A percentile compares a stretch with the other conserved stretches of the same genome.
phyloP scores from a whole-genome alignment of 1,140 invertebrate species.

The Pectinophora gossypiella region DNA sequence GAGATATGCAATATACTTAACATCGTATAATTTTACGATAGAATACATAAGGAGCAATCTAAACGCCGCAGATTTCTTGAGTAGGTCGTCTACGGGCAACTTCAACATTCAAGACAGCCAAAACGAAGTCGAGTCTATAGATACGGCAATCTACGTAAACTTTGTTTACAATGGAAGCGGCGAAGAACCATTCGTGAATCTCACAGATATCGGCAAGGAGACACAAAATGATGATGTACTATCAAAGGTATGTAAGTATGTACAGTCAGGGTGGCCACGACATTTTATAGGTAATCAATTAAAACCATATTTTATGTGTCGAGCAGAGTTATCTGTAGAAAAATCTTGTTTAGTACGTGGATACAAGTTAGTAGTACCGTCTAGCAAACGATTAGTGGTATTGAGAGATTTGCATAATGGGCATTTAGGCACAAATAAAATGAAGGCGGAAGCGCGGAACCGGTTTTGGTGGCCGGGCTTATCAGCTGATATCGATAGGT shows the following conservation, averaged over 20 bases:
- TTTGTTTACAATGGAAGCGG: conserved; percentile 1
- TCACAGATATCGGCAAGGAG: not conserved
- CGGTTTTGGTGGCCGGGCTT: conserved; percentile 65
- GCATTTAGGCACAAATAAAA: conserved; percentile 60
- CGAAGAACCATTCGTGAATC: not conserved
- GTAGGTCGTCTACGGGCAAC: not conserved
- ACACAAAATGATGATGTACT: not conserved
- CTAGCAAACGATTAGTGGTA: not conserved
- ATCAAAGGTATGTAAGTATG: not conserved
- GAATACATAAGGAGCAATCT: conserved; percentile 12
- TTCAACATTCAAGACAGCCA: not conserved
- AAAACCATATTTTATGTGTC: not conserved
- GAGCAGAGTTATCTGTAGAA: not conserved
- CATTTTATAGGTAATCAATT: not conserved
- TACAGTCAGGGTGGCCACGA: not conserved
- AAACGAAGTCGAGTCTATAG: not conserved
- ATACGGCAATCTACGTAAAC: not conserved
- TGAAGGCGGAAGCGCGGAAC: conserved; percentile 50
- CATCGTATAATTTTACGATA: conserved; percentile 19
- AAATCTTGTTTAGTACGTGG: not conserved
- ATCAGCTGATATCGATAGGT: conserved; percentile 48
- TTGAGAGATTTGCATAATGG: conserved; percentile 36
- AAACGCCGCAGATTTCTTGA: conserved; percentile 14
- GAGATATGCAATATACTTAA: conserved; percentile 20
- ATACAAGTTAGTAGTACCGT: not conserved